Conservation (phyloP, 2,113 vertebrate species). For the Pollachius pollachius region DNA sequence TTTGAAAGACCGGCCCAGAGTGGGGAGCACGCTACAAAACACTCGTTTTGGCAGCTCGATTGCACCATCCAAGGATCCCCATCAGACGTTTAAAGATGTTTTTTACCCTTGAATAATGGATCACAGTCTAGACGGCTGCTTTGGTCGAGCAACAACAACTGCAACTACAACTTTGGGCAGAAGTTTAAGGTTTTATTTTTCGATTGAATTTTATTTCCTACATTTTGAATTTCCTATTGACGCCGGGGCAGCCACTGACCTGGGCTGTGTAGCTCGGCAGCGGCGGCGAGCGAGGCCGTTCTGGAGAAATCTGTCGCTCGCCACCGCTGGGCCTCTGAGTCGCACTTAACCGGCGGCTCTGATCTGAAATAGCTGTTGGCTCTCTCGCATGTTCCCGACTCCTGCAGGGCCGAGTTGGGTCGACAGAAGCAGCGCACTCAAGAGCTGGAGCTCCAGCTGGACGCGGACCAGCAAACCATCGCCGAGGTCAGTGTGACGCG, state of each 20-base stretch:
- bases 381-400: not conserved
- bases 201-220: constrained; percentile 23
- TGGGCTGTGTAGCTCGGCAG: not conserved
- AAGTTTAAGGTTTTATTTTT: not conserved
- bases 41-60: no score
- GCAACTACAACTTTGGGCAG: not conserved
- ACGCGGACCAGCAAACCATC: constrained; percentile 77
- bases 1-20: no score
- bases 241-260: not conserved
- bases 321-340: no score
- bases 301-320: no score
- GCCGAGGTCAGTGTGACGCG: constrained; percentile 76
- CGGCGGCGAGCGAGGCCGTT: no score
- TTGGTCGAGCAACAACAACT: not conserved
- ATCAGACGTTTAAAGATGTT: not conserved
- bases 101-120: constrained; percentile 9
- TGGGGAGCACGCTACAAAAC: no score
- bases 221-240: not conserved
- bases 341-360: not conserved
- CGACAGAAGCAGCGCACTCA: constrained; percentile 83
- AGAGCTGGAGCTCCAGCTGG: constrained; percentile 82
- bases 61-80: not conserved
- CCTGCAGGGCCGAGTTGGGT: constrained; percentile 82
- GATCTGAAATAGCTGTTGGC: not conserved
- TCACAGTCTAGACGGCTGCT: not conserved